Percentiles rank a stretch among this genome's conserved stretches.
Conservation (phyloP, 1,140 invertebrate genomes). For the Drosophila erecta region DNA sequence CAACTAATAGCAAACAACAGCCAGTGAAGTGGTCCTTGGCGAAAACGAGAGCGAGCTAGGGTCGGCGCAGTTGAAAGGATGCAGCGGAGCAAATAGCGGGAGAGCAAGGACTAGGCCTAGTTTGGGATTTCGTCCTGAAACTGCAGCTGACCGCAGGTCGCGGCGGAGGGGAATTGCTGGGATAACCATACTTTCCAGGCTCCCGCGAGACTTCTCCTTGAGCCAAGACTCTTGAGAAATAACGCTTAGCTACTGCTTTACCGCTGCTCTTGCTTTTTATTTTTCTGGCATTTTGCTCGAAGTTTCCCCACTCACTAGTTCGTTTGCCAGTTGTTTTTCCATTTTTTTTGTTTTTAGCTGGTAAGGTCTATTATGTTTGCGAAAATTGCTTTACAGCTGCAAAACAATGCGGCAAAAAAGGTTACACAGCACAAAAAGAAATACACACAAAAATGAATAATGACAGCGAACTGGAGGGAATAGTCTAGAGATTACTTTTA, state of each 20-base stretch:
- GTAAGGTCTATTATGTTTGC: constrained; percentile 78
- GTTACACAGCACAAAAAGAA: constrained; percentile 79
- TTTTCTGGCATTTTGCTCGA: constrained; percentile 70
- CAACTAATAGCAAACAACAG: constrained; percentile 53
- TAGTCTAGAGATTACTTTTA: constrained; percentile 52
- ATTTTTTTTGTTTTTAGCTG: constrained; percentile 44
- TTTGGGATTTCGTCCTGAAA: constrained; percentile 1
- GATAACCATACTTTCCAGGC: constrained; percentile 46
- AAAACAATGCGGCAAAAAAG: constrained; percentile 76
- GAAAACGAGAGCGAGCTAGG: constrained; percentile 51
- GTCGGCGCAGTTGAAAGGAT: constrained; percentile 33
- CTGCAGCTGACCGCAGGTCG: constrained; percentile 51
- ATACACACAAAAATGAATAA: constrained; percentile 76
- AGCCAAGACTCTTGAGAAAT: constrained; percentile 69
- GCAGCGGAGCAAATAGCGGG: constrained; percentile 43
- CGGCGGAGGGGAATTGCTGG: not conserved
- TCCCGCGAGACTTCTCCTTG: constrained; percentile 7
- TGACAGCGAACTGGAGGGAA: constrained; percentile 56
- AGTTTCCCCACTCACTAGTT: constrained; percentile 23
- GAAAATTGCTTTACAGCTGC: constrained; percentile 80
- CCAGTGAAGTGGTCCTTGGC: constrained; percentile 50
- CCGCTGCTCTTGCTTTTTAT: constrained; percentile 42
- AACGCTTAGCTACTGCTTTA: constrained; percentile 72
- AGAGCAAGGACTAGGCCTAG: constrained; percentile 30
- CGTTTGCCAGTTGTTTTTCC: constrained; percentile 23